A percentile compares a stretch with the other conserved stretches of the same genome.
Conservation (phyloP, 2,113 vertebrate species). For the Camelus bactrianus region DNA sequence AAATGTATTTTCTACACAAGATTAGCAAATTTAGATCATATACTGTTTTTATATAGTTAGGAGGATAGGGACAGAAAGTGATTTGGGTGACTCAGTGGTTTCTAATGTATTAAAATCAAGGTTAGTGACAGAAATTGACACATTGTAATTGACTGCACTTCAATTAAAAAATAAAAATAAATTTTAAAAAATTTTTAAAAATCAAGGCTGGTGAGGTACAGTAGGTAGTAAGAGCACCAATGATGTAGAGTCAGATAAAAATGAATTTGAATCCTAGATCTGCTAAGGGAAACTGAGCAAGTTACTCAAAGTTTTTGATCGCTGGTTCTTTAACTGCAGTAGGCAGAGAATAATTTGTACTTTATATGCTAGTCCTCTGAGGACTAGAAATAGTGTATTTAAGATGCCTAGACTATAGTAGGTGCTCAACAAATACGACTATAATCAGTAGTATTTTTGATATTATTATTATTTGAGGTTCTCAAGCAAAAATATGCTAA, state of each 20-base stretch:
- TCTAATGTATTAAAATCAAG: neutral
- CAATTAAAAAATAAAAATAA: too few species aligned
- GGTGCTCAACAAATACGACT: neutral
- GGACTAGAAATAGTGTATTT: neutral
- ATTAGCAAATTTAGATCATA: neutral
- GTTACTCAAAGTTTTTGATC: neutral
- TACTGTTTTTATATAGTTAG: neutral
- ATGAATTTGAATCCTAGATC: neutral
- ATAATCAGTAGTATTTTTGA: neutral
- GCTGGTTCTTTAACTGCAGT: neutral
- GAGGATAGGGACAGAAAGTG: neutral
- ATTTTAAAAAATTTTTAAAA: neutral
- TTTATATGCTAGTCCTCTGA: neutral
- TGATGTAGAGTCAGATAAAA: neutral
- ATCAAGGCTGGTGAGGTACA: neutral
- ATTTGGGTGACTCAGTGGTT: neutral
- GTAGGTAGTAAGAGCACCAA: neutral
- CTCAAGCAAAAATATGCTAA: neutral
- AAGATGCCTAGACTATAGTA: neutral
- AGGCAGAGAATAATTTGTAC: neutral
- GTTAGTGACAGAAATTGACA: neutral
- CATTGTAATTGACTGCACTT: too few species aligned
- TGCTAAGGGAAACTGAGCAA: neutral
- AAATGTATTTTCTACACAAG: neutral
- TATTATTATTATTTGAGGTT: conserved; percentile 5